Evolutionary conservation across 2,888 invertebrate species (phyloP).

Genomic region (Drosophila picticornis): DNA sequence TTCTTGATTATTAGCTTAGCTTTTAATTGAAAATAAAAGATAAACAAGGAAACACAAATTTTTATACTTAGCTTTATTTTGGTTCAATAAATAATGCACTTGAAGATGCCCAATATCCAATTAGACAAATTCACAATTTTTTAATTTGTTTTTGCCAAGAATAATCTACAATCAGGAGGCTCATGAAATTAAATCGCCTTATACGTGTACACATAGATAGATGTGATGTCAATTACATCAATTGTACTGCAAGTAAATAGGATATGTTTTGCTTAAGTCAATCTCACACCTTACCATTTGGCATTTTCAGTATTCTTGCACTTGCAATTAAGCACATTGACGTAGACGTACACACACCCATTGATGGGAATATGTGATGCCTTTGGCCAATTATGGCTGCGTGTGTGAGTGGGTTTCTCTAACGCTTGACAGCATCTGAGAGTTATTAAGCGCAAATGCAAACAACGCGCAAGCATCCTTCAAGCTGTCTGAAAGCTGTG

Average conservation of each 20-base stretch:
- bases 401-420: slow-evolving; percentile 6
- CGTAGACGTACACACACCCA: slow-evolving; percentile 2
- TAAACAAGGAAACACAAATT: not conserved
- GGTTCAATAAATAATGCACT: not conserved
- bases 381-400: slow-evolving; percentile 6
- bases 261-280: slow-evolving; percentile 24
- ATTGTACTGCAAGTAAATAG: slow-evolving; percentile 13
- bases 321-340: slow-evolving; percentile 40
- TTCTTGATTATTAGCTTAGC: not conserved
- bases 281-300: slow-evolving; percentile 22
- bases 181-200: not conserved
- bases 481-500: slow-evolving; percentile 55
- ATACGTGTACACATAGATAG: not conserved
- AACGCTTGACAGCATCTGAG: slow-evolving; percentile 44
- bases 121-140: not conserved
- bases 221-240: slow-evolving; percentile 16
- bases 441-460: slow-evolving; percentile 70
- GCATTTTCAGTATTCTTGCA: slow-evolving; percentile 16
- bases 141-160: not conserved
- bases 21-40: not conserved
- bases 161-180: not conserved
- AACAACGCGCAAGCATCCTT: slow-evolving; percentile 56
- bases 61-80: not conserved
- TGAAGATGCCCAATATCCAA: not conserved
- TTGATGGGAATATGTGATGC: slow-evolving; percentile 14